Evolutionary conservation across 2,888 invertebrate genomes (phyloP).

Genomic region (Acleris emargana): DNA sequence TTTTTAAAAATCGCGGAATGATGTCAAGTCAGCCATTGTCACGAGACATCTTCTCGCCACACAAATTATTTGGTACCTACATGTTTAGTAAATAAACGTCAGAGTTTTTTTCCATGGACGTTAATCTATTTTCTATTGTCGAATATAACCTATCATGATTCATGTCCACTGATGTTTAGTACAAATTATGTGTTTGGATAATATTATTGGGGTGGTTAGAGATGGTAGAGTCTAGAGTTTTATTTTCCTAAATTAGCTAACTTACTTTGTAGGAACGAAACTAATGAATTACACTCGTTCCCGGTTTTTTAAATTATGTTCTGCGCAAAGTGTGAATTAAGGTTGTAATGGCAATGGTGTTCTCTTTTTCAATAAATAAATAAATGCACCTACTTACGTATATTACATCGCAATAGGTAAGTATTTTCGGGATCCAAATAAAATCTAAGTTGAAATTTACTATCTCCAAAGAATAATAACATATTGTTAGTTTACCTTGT

Average conservation of each 20-base stretch:
- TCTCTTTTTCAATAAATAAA: background rate
- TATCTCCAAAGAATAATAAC: constrained; percentile 18
- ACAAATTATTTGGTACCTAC: constrained; percentile 38
- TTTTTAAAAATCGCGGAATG: constrained; percentile 68
- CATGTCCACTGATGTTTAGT: background rate
- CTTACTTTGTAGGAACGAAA: too few species aligned
- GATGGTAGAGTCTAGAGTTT: background rate
- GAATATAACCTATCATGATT: background rate
- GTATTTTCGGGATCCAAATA: background rate
- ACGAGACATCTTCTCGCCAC: constrained; percentile 59
- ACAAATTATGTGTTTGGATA: background rate
- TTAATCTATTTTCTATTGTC: constrained; percentile 12
- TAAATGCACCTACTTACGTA: background rate
- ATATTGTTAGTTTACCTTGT: constrained; percentile 42
- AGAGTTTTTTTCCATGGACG: constrained; percentile 6
- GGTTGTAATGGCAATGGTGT: too few species aligned
- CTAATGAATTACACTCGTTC: too few species aligned
- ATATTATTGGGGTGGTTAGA: background rate
- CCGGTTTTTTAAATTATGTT: too few species aligned
- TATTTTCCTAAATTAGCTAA: too few species aligned
- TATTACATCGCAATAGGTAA: background rate
- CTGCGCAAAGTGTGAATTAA: too few species aligned
- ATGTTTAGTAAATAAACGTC: constrained; percentile 13
- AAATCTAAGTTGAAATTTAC: too few species aligned
- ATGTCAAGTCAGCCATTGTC: constrained; percentile 67